Conservation (phyloP, 2,888 invertebrate species). For the Melipona bicolor region DNA sequence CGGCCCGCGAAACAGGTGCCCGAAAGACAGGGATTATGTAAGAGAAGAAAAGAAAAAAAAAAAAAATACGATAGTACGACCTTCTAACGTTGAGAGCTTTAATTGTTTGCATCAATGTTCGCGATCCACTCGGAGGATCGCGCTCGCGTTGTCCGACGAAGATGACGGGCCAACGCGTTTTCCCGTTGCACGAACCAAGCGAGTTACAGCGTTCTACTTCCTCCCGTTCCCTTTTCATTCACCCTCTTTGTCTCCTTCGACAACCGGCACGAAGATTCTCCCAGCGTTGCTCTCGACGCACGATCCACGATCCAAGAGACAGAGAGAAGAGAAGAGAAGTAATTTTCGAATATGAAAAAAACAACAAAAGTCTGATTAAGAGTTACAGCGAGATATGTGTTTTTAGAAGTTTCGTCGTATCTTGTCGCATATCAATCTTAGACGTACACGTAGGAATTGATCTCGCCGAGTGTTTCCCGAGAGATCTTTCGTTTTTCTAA, state of each 20-base stretch:
- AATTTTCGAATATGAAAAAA: not conserved
- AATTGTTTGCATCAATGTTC: conserved; percentile 43
- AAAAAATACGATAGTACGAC: conserved; percentile 44
- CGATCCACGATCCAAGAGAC: conserved; percentile 17
- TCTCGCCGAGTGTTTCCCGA: conserved; percentile 17
- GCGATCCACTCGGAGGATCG: conserved; percentile 51
- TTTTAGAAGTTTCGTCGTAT: not conserved
- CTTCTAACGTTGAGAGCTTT: conserved; percentile 46
- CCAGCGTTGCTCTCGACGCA: conserved; percentile 5
- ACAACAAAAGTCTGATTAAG: conserved; percentile 34
- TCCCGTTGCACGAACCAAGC: conserved; percentile 14
- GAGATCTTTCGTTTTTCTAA: not conserved
- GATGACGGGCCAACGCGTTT: conserved; percentile 48
- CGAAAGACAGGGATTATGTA: conserved; percentile 53
- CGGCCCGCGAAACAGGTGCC: conserved; percentile 19
- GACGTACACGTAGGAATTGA: conserved; percentile 1
- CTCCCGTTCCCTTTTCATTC: conserved; percentile 26
- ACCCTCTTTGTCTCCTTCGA: conserved; percentile 29
- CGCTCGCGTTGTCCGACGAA: conserved; percentile 41
- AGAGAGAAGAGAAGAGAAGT: too few relatives aligned
- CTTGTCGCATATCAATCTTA: conserved; percentile 47
- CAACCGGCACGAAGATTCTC: not conserved
- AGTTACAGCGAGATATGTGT: not conserved
- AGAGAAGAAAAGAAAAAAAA: conserved; percentile 9
- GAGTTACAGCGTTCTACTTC: conserved; percentile 9